Evolutionary conservation across 2,113 vertebrate genomes (phyloP), one percentile per base, ranked within the genome.

Genomic region (Tetrao urogallus): DNA sequence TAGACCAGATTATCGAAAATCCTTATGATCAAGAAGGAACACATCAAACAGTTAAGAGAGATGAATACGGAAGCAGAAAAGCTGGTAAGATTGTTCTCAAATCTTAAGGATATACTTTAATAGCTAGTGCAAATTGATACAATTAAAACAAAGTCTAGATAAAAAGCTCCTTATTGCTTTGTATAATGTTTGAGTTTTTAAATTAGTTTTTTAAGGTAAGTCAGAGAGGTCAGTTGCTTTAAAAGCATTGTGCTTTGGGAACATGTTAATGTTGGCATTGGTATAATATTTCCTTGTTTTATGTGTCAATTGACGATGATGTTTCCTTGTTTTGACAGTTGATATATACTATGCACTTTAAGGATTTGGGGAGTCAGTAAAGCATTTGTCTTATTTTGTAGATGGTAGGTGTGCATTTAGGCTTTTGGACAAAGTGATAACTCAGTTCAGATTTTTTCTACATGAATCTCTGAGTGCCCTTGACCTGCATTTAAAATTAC

Each of bases 11-110:
- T 99, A 97, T 99, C 99, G 25, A 99, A 99, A 98, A 99, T 99
- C 93, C 98, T 99, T 88, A 99, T 99, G 99, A 99, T 99, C 97
- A 99, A 99, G 97, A 99, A 99, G 93, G 99, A 99, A 50, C 99
- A 99, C 97, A 99, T 99, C 95, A 99, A 98, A 96, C 99, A 99
- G 94, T 97, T 99, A 95, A 99, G 98, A 95, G 99, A 99, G 96
- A 99, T 99, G 99, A 99, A 99, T 93, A 99, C 99, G 14, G 99
- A 99, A 95, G 99, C 99, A 95, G 99, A 99, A 98, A 99, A 99
- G 95, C 94, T 99, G 99, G 99, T 99, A 97, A 98, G 95, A 88
- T 19, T 97, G n/a, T 82, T 72, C 6, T 79, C 48, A 5, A 22
- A 90, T 95, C 14, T 86, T 93, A 78, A 75, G 36, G 84, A 24